Percentiles rank a stretch among this genome's conserved stretches.
Evolutionary conservation across 2,113 vertebrate genomes (phyloP).

Genomic region (Colaptes auratus): DNA sequence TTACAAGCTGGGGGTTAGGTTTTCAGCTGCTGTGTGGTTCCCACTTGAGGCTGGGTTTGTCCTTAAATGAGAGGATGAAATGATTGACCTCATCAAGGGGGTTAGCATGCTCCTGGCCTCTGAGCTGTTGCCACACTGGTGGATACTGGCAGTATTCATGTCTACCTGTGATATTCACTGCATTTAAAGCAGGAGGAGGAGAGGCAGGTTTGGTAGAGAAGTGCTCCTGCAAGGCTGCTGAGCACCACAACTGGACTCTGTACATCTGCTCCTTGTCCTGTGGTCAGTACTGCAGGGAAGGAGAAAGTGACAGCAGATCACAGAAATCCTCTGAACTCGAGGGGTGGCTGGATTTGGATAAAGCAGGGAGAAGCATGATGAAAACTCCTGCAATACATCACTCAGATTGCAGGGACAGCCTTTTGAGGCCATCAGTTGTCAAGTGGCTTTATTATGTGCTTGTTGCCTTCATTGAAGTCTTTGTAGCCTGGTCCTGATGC

Average conservation of each 20-base stretch:
- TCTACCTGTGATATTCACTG: neutral
- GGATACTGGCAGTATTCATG: neutral
- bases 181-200: neutral
- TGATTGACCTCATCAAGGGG: neutral
- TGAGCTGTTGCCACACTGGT: neutral
- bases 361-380: neutral
- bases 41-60: neutral
- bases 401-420: neutral
- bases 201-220: neutral
- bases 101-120: neutral
- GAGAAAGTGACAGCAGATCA: neutral
- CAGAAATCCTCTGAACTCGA: neutral
- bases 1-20: neutral
- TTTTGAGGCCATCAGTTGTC: slow-evolving; percentile 3
- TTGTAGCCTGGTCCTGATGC: neutral
- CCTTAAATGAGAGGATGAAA: neutral
- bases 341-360: neutral
- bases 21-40: neutral
- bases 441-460: neutral
- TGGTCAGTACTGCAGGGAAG: neutral
- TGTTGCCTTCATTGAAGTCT: slow-evolving; percentile 10
- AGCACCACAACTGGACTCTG: fast-evolving
- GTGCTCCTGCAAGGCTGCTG: neutral
- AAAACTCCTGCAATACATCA: neutral
- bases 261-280: neutral